Base-by-base conservation (phyloP, 2,888 invertebrate species). In the Agapostemon virescens region DNA sequence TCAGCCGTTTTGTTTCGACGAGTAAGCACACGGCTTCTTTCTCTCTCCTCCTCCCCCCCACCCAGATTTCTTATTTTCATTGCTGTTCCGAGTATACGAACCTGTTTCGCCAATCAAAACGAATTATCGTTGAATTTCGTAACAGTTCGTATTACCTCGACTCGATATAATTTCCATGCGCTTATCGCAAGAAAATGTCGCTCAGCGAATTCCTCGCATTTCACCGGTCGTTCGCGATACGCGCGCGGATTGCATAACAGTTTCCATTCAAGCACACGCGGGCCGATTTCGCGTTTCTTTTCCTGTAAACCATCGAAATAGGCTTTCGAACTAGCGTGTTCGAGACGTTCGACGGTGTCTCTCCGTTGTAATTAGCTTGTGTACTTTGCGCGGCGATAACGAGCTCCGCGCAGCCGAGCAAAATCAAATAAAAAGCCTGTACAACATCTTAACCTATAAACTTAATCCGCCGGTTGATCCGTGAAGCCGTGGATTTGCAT, bases 21-120 rank as follows among this genome's bases (percentile, higher is more conserved):
- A 68, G 49, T 72, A 71, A 69, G 71, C 58, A 58, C 26, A 58
- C 26, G 36, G 55, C 15, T 38, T 69, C 42, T 55, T 67, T 80
- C 63, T 11, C 30, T 20, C 11, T 23, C 52, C 52, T 4, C n/a
- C 33, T 49, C 15, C n/a, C n/a, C n/a, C n/a, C n/a, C n/a, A n/a
- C n/a, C n/a, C n/a, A n/a, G n/a, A n/a, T 49, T 49, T 49, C 49
- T 11, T 58, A 2, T 33, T n/a, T 33, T 7, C 55, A 64, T 58
- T 30, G 72, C 58, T 15, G 38, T 61, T 58, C 68, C 70, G 33
- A 70, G 30, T 26, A 55, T 55, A 55, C 55, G 55, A 17, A 61
- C 17, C 58, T 30, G 58, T 30, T 61, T 61, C 30, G 58, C 20
- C 30, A 61, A 61, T 33, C 17, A 61, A 61, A 61, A 20, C 58